Evolutionary conservation across 2,888 invertebrate genomes (phyloP).

Genomic region (Tipula helvola): DNA sequence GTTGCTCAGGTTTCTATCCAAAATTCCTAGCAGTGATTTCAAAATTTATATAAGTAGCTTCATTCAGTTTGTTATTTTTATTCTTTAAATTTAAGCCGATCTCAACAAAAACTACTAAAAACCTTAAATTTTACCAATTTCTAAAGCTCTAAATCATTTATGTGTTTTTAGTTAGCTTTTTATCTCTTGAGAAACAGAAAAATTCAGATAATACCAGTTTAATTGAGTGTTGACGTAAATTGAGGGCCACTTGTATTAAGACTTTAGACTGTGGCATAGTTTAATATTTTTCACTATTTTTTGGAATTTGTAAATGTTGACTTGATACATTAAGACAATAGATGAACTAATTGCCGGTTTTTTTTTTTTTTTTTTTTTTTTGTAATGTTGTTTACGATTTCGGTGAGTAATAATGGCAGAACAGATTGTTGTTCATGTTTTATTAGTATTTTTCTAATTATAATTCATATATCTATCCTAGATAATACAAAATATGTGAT

Average conservation of each 20-base stretch:
- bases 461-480: background rate
- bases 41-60: too few relatives aligned
- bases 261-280: too few relatives aligned
- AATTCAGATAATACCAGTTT: too few relatives aligned
- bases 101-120: too few relatives aligned
- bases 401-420: background rate
- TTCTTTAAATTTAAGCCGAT: too few relatives aligned
- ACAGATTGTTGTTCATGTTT: too few relatives aligned
- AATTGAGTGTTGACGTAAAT: background rate
- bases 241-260: background rate
- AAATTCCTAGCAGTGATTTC: too few relatives aligned
- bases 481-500: background rate
- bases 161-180: too few relatives aligned
- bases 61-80: too few relatives aligned
- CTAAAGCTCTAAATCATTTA: too few relatives aligned
- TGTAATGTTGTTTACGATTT: background rate
- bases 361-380: background rate
- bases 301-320: background rate
- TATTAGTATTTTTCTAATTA: background rate
- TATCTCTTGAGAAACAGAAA: too few relatives aligned
- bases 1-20: background rate
- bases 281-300: background rate
- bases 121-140: too few relatives aligned
- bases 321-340: background rate
- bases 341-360: background rate